Evolutionary conservation across 2,888 invertebrate genomes (phyloP).

Genomic region (Drosophila recens): DNA sequence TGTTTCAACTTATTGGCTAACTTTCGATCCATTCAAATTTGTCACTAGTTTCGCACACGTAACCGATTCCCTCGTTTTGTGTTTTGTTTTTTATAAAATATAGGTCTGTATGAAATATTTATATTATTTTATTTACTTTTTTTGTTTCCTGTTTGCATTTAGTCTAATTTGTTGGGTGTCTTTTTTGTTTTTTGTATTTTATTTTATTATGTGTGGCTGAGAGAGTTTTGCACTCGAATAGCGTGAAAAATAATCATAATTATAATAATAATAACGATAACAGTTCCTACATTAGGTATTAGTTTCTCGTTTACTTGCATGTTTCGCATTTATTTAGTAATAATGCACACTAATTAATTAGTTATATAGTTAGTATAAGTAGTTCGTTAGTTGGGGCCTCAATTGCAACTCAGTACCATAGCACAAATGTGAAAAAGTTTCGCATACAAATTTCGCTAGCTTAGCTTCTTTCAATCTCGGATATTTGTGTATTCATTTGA

Average conservation of each 20-base stretch:
- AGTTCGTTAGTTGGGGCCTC: constrained; percentile 74
- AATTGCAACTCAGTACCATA: constrained; percentile 72
- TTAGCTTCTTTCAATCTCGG: constrained; percentile 50
- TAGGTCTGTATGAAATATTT: constrained; percentile 55
- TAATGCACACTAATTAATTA: constrained; percentile 68
- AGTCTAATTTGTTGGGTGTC: constrained; percentile 65
- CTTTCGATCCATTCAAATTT: constrained; percentile 43
- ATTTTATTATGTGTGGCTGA: constrained; percentile 33
- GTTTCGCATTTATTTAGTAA: constrained; percentile 35
- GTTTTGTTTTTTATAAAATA: constrained; percentile 49
- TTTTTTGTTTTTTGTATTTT: constrained; percentile 20
- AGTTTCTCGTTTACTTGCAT: constrained; percentile 53
- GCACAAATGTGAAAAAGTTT: constrained; percentile 64
- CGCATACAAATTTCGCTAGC: constrained; percentile 59
- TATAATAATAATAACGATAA: constrained; percentile 62
- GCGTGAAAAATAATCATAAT: constrained; percentile 53
- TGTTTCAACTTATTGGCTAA: constrained; percentile 53
- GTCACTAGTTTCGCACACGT: constrained; percentile 65
- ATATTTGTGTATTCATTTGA: constrained; percentile 22
- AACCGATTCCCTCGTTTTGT: constrained; percentile 22
- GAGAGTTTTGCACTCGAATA: constrained; percentile 44
- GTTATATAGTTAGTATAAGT: constrained; percentile 66
- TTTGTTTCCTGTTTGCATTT: constrained; percentile 49
- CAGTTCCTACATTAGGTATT: constrained; percentile 70
- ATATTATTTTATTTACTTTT: constrained; percentile 14